Conservation (phyloP, 2,113 vertebrate species). For the Argyrosomus japonicus region DNA sequence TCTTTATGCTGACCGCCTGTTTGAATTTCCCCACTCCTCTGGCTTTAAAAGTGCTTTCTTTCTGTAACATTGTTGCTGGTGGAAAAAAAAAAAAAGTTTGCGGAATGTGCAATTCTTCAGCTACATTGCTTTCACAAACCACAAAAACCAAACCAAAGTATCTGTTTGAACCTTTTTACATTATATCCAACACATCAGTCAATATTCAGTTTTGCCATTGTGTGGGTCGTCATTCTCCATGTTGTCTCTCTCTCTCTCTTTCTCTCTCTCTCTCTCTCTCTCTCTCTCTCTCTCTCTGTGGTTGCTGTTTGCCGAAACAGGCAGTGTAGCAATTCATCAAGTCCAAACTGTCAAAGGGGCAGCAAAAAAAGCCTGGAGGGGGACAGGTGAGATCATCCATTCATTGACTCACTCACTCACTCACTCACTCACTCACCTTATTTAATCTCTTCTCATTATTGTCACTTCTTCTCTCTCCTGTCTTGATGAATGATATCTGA, state of each 20-base stretch:
- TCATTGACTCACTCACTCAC: constrained; percentile 30
- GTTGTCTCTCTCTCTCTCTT: constrained; percentile 64
- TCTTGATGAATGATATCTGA: not conserved
- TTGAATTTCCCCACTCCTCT: constrained; percentile 18
- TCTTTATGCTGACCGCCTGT: constrained; percentile 44
- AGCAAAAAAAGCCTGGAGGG: constrained; percentile 90
- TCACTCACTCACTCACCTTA: not conserved
- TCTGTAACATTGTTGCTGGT: constrained; percentile 19
- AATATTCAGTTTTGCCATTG: constrained; percentile 43
- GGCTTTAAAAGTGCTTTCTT: constrained; percentile 45
- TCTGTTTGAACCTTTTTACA: constrained; percentile 9
- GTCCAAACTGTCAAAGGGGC: constrained; percentile 90
- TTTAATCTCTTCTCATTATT: constrained; percentile 3
- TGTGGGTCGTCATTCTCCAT: constrained; percentile 59
- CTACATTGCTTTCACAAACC: constrained; percentile 22
- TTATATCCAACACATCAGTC: constrained; percentile 9
- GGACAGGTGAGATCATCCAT: constrained; percentile 89
- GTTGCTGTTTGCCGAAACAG: constrained; percentile 86
- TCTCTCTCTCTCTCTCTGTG: constrained; percentile 62
- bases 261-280: constrained; percentile 44
- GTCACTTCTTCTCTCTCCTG: not conserved
- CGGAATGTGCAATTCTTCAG: constrained; percentile 4
- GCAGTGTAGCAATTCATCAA: constrained; percentile 92
- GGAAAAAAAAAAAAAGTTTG: not conserved
- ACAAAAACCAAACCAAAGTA: constrained; percentile 9